Evolutionary conservation across 2,888 invertebrate species (phyloP).

Genomic region (Ctenicera cuprea): DNA sequence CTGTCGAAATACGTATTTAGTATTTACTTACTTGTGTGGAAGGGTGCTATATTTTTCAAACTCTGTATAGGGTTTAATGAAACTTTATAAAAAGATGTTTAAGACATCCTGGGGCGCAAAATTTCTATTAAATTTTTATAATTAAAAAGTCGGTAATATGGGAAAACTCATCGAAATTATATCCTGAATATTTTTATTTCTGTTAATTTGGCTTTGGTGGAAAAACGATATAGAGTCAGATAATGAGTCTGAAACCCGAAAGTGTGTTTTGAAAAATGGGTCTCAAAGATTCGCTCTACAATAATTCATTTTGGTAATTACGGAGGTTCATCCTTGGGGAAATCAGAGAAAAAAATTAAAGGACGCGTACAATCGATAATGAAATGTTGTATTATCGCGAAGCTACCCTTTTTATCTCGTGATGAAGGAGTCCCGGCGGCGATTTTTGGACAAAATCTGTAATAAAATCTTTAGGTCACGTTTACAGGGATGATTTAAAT

Average conservation of each 20-base stretch:
- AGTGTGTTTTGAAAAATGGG: neutral
- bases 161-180: no score
- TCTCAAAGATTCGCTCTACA: neutral
- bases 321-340: conserved; percentile 40
- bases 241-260: no score
- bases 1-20: no score
- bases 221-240: conserved; percentile 1
- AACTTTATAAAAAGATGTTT: no score
- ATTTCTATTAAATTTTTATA: no score
- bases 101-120: no score
- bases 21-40: no score
- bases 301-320: conserved; percentile 45
- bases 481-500: conserved; percentile 47
- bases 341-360: conserved; percentile 46
- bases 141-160: no score
- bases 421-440: conserved; percentile 39
- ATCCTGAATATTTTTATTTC: no score
- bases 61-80: no score
- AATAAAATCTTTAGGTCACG: conserved; percentile 49
- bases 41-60: no score
- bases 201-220: neutral
- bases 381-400: conserved; percentile 46
- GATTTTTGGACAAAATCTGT: conserved; percentile 46
- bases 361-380: conserved; percentile 41
- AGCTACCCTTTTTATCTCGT: conserved; percentile 29